These are phyloP conservation scores for Lucinisca nassula DNA, from an alignment of 2,888 invertebrate species.

Conservation along the genomic window DNA sequence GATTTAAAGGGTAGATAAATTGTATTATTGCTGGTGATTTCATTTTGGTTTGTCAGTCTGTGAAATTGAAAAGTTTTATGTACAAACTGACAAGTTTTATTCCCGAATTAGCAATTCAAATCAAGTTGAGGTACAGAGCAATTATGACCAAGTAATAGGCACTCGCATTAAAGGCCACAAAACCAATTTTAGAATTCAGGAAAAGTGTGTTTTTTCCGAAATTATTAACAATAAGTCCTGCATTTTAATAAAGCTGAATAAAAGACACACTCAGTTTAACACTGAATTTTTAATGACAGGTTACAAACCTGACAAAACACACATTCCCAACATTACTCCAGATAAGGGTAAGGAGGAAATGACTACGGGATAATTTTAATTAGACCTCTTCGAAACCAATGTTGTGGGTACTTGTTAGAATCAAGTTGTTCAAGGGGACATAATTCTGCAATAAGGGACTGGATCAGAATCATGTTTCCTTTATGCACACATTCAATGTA, in stretches of 20 bases:
- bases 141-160: slow-evolving; percentile 59
- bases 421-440: no score
- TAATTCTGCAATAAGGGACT: no score
- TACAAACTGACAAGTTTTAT: slow-evolving; percentile 67
- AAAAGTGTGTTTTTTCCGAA: slow-evolving; percentile 3
- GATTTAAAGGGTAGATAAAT: neutral
- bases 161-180: slow-evolving; percentile 3
- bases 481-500: no score
- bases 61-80: slow-evolving; percentile 68
- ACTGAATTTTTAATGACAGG: slow-evolving; percentile 6
- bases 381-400: no score
- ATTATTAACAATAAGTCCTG: slow-evolving; percentile 7
- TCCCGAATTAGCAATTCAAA: slow-evolving; percentile 71
- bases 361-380: no score
- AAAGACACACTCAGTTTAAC: slow-evolving; percentile 14
- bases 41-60: slow-evolving; percentile 60
- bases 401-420: no score
- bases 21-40: slow-evolving; percentile 12
- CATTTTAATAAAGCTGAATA: slow-evolving; percentile 2
- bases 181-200: neutral
- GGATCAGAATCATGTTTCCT: no score
- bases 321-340: no score
- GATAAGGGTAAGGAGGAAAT: no score
- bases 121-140: slow-evolving; percentile 41
- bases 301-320: neutral